phyloP scores from a whole-genome alignment of 2,113 vertebrate species.

The Fukomys damarensis region DNA sequence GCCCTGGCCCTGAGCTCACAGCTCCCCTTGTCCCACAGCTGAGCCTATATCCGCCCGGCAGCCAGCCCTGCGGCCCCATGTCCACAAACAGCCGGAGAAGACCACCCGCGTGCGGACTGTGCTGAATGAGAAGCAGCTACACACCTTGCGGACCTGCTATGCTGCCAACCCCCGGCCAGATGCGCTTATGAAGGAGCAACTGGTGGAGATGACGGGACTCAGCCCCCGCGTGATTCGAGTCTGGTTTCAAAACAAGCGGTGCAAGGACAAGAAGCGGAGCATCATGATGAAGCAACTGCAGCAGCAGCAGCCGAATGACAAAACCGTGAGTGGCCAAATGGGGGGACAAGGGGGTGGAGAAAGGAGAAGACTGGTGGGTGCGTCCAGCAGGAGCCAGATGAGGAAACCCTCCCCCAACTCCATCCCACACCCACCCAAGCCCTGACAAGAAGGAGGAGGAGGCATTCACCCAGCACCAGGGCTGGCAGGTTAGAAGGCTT shows the following conservation, averaged over 20 bases:
- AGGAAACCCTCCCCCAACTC: accelerated
- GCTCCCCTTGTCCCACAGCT: slow-evolving; percentile 89
- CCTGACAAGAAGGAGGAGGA: no score
- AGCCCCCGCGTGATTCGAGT: slow-evolving; percentile 98
- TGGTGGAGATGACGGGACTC: slow-evolving; percentile 99
- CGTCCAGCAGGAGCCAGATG: accelerated
- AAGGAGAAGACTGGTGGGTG: neutral
- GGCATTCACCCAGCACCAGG: accelerated
- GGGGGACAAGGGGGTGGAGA: neutral
- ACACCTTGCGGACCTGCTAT: slow-evolving; percentile 98
- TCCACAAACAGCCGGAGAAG: slow-evolving; percentile 99
- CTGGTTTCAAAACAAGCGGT: slow-evolving; percentile 99
- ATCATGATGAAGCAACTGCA: slow-evolving; percentile 99
- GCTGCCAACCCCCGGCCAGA: slow-evolving; percentile 98
- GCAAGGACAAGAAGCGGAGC: slow-evolving; percentile 99
- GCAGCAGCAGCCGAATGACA: slow-evolving; percentile 98
- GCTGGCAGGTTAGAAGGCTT: no score
- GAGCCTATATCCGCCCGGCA: slow-evolving; percentile 98
- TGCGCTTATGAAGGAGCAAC: slow-evolving; percentile 99
- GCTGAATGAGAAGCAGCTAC: slow-evolving; percentile 99
- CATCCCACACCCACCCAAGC: neutral
- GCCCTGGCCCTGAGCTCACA: neutral
- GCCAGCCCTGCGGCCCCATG: slow-evolving; percentile 95
- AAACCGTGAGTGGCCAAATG: slow-evolving; percentile 91
- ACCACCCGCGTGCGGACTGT: slow-evolving; percentile 98